These are phyloP conservation scores for Phenganax marumi DNA, from an alignment of 92 coral and sea anemone genomes.

Conservation along the genomic window DNA sequence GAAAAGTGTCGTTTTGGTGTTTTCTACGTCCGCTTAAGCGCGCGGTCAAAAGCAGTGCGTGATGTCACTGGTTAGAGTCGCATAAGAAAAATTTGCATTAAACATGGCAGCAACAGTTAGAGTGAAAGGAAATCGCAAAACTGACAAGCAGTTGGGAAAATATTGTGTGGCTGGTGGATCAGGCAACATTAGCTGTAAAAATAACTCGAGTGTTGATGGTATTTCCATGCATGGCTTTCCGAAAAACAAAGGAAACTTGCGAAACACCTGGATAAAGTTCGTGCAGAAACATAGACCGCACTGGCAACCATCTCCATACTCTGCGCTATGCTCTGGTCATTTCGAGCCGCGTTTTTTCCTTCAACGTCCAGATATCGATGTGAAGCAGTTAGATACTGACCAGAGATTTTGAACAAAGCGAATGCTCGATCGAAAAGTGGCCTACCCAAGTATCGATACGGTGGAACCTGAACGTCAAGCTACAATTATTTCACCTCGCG, in stretches of 20 bases:
- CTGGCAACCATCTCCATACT: constrained; percentile 36
- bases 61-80: constrained; percentile 31
- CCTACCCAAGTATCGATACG: neutral
- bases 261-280: constrained; percentile 41
- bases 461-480: neutral
- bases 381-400: neutral
- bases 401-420: neutral
- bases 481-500: no score
- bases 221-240: constrained; percentile 53
- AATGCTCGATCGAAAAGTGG: neutral
- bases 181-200: constrained; percentile 47
- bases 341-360: constrained; percentile 36
- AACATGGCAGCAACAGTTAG: neutral
- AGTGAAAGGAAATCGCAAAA: neutral
- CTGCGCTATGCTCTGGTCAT: constrained; percentile 46
- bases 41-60: constrained; percentile 1
- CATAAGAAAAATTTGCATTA: neutral
- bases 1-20: no score
- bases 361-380: neutral
- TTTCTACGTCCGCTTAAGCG: neutral
- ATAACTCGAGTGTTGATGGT: constrained; percentile 28
- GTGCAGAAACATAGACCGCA: constrained; percentile 30
- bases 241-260: neutral
- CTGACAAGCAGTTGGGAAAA: constrained; percentile 41
- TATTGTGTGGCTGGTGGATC: constrained; percentile 68